These are phyloP conservation scores for Okapia johnstoni DNA, from an alignment of 2,113 vertebrate genomes.

Conservation along the genomic window DNA sequence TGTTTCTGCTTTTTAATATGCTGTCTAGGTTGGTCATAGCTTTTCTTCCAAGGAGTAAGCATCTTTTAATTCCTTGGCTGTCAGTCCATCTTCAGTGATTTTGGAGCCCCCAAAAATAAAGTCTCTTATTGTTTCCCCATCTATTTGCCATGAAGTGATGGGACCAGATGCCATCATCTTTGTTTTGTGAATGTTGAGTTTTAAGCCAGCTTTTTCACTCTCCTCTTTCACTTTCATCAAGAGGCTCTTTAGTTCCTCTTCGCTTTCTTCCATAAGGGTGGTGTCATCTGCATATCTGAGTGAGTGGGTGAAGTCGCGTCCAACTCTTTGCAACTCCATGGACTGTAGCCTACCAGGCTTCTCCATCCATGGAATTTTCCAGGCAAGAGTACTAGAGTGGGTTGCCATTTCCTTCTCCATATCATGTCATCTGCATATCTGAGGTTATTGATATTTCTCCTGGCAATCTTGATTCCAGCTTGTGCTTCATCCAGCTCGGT, in stretches of 20 bases:
- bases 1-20: not conserved
- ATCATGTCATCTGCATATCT: not conserved
- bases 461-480: not conserved
- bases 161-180: not conserved
- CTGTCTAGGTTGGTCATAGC: not conserved
- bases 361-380: no score
- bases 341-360: no score
- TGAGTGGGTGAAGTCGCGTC: no score
- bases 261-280: not conserved
- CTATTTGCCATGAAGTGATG: not conserved
- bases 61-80: not conserved
- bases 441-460: not conserved
- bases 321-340: no score
- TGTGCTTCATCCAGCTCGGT: not conserved
- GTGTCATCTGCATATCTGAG: not conserved
- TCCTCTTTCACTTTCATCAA: not conserved
- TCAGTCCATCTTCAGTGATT: not conserved
- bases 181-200: not conserved
- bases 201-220: not conserved
- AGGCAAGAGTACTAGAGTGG: no score
- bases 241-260: not conserved
- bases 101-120: not conserved
- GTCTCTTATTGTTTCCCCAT: not conserved
- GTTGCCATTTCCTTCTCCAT: no score
- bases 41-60: not conserved